These are phyloP conservation scores for Hylomyscus alleni DNA, from an alignment of 2,797 vertebrate genomes.

Conservation along the genomic window DNA sequence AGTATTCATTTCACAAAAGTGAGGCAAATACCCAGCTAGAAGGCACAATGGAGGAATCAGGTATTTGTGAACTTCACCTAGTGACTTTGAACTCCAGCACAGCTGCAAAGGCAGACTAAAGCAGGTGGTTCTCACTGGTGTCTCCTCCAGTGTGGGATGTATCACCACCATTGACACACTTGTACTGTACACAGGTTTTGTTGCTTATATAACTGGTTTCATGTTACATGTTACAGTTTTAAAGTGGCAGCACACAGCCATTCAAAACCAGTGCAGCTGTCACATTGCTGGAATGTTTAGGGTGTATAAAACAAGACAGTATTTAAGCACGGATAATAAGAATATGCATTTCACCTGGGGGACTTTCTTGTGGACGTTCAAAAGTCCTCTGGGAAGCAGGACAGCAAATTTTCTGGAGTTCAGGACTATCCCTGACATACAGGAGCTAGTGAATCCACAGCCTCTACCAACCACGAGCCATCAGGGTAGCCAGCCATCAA, in stretches of 20 bases:
- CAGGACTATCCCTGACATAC: not conserved
- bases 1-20: not conserved
- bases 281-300: not conserved
- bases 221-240: not conserved
- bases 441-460: not conserved
- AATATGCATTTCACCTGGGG: not conserved
- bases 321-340: constrained; percentile 37
- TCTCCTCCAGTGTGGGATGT: not conserved
- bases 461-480: not conserved
- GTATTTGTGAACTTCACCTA: accelerated
- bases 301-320: not conserved
- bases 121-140: not conserved
- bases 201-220: not conserved
- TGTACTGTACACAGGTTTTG: too few species aligned
- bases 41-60: not conserved
- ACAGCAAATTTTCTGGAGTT: not conserved
- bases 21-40: not conserved
- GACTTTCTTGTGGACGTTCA: not conserved
- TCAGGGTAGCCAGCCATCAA: not conserved
- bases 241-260: not conserved
- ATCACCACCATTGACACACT: too few species aligned
- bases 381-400: not conserved
- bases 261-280: not conserved
- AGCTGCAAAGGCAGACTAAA: not conserved
- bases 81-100: not conserved